Evolutionary conservation across 1,140 invertebrate genomes (phyloP).

Genomic region (Drosophila auraria): DNA sequence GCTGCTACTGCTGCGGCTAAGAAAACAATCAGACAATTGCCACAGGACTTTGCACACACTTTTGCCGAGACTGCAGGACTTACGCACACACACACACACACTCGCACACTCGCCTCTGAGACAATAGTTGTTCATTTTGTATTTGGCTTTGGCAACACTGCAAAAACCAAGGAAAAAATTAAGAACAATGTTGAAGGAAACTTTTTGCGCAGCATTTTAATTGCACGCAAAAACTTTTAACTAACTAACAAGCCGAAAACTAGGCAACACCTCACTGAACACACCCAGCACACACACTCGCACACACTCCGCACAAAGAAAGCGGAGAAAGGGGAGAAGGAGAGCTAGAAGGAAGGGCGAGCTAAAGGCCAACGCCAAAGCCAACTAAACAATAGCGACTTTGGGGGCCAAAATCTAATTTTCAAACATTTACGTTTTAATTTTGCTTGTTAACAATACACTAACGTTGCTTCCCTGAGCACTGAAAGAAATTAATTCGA

Average conservation of each 20-base stretch:
- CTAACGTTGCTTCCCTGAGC: conserved; percentile 6
- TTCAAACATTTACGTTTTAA: conserved; percentile 84
- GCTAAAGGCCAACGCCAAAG: conserved; percentile 20
- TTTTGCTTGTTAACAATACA: conserved; percentile 80
- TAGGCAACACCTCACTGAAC: conserved; percentile 80
- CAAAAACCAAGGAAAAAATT: conserved; percentile 74
- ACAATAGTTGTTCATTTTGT: conserved; percentile 76
- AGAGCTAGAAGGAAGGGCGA: not conserved
- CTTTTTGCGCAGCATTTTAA: conserved; percentile 82
- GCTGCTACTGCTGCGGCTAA: conserved; percentile 64
- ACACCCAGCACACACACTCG: conserved; percentile 40
- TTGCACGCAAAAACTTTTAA: conserved; percentile 82
- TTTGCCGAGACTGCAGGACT: conserved; percentile 57
- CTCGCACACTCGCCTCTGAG: conserved; percentile 28
- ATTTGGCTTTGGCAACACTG: conserved; percentile 77
- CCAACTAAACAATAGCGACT: conserved; percentile 73
- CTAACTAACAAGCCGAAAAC: conserved; percentile 81
- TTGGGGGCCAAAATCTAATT: conserved; percentile 74
- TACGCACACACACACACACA: conserved; percentile 30
- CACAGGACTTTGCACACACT: conserved; percentile 77
- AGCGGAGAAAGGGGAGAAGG: not conserved
- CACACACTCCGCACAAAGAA: conserved; percentile 30
- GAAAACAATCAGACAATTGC: conserved; percentile 81
- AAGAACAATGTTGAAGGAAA: conserved; percentile 79
- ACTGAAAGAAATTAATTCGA: not conserved